Evolutionary conservation across 2,113 vertebrate species (phyloP), one percentile per base, ranked within the genome.

Genomic region (Turdus rufiventris): DNA sequence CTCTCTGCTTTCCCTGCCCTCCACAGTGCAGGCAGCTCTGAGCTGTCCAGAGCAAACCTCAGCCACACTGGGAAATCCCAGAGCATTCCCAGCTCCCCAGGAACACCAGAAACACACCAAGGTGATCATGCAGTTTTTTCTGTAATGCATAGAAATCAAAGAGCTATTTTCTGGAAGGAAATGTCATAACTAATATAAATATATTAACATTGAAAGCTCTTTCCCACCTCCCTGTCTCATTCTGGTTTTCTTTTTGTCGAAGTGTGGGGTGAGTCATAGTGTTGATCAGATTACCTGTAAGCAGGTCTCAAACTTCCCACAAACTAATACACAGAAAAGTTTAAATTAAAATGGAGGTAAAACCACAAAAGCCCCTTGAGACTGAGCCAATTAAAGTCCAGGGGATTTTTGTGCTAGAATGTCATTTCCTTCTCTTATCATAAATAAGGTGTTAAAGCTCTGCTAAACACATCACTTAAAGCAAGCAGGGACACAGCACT

Each of bases 351-450:
- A 89, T 45, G 51, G 57, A 96, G 45, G 28, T 21, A 77, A 70
- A 87, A 51, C 5, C 60, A 87, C 70, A 93, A 91, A 87, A 87
- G 42, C 61, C 68, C 58, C 88, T 81, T 76, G 83, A 92, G 76
- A 58, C 19, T 9, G 57, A 53, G 50, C 54, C 3, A 36, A 79
- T 50, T 89, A 63, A 94, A 84, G 86, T 89, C 80, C 76, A 82
- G 80, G 76, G 93, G 76, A 93, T 85, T 97, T 97, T 91, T 94
- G 73, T 62, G 70, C 88, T 94, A 92, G 47, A 92, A 81, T 93
- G 66, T 91, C 5, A 96, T 87, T 96, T 94, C 92, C 92, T 93
- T 88, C 76, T 91, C 33, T 82, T 85, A 89, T 80, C 75, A 60
- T 50, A 77, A 93, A 82, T 72, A 85, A 95, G 86, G 83, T 92